Conservation (phyloP, 2,113 vertebrate genomes). For the Azemiops feae region DNA sequence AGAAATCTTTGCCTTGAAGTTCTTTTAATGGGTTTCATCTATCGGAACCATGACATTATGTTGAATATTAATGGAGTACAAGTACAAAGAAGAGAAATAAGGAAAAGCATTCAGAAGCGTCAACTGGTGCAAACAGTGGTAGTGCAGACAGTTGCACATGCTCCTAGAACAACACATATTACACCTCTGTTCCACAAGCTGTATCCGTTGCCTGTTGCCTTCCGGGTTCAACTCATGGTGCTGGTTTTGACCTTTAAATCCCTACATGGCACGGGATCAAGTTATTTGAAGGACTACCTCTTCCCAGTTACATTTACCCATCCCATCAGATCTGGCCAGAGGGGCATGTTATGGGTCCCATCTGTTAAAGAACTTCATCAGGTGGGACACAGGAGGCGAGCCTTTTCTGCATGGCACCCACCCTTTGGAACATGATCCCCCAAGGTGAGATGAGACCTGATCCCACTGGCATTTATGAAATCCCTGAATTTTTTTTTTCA, state of each 20-base stretch:
- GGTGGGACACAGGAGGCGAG: not conserved
- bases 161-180: not conserved
- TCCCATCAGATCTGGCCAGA: not conserved
- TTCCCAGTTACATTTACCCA: not conserved
- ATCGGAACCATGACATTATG: not conserved
- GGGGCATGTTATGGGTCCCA: not conserved
- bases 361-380: not conserved
- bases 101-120: not conserved
- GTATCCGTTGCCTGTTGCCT: not conserved
- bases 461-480: not conserved
- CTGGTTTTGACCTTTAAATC: not conserved
- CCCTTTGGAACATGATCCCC: not conserved
- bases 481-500: not conserved
- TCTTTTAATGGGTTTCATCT: too few relatives aligned
- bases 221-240: not conserved
- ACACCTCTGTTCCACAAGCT: not conserved
- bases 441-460: not conserved
- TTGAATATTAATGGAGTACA: not conserved
- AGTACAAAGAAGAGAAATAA: not conserved
- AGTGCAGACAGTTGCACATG: not conserved
- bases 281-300: not conserved
- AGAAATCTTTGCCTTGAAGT: too few relatives aligned
- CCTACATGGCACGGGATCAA: not conserved
- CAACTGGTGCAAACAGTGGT: not conserved
- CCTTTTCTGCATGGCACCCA: not conserved